These are phyloP conservation scores for Hybognathus amarus DNA, from an alignment of 2,797 vertebrate genomes.

Conservation along the genomic window DNA sequence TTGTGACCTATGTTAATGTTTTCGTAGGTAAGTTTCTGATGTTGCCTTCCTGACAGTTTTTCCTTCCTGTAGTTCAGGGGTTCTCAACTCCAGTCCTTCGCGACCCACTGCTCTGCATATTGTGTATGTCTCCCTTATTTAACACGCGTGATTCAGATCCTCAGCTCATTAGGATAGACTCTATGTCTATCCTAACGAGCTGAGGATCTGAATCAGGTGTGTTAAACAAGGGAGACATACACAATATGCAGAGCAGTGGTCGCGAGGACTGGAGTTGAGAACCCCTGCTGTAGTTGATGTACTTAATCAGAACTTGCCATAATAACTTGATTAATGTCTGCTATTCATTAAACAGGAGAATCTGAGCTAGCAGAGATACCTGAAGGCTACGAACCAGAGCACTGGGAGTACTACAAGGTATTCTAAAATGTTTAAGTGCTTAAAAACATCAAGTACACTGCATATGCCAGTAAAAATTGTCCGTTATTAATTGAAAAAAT, in stretches of 20 bases:
- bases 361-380: slow-evolving; percentile 91
- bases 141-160: too few relatives aligned
- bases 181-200: too few relatives aligned
- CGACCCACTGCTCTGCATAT: too few relatives aligned
- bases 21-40: slow-evolving; percentile 85
- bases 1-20: slow-evolving; percentile 85
- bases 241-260: too few relatives aligned
- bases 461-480: background rate
- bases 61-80: background rate
- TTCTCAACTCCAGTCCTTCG: too few relatives aligned
- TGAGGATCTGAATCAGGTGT: too few relatives aligned
- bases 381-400: slow-evolving; percentile 90
- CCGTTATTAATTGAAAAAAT: background rate
- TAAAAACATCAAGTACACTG: background rate
- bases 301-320: background rate
- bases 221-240: too few relatives aligned
- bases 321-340: slow-evolving; percentile 28
- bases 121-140: too few relatives aligned
- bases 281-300: background rate
- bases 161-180: too few relatives aligned
- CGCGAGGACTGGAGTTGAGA: too few relatives aligned
- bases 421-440: background rate
- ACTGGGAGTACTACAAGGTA: slow-evolving; percentile 90
- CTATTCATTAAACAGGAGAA: slow-evolving; percentile 76
- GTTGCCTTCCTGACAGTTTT: background rate